A percentile compares a stretch with the other conserved stretches of the same genome.
These are phyloP conservation scores for Mellilla xanthometata DNA, from an alignment of 2,888 invertebrate species.

Conservation along the genomic window DNA sequence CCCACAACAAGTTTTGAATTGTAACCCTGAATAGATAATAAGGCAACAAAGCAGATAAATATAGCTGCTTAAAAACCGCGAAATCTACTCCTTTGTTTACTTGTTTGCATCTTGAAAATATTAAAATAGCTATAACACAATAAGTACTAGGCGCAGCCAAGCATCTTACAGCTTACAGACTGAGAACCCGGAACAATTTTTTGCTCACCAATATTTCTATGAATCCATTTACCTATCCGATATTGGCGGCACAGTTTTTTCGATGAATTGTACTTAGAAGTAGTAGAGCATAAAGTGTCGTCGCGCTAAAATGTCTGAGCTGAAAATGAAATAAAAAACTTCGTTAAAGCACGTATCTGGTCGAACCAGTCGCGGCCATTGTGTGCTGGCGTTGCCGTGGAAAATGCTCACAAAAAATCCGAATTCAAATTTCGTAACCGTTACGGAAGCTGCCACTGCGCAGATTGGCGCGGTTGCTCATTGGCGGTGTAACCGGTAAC, in stretches of 20 bases:
- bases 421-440: slow-evolving; percentile 54
- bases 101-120: no score
- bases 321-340: no score
- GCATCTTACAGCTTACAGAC: background rate
- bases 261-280: slow-evolving; percentile 23
- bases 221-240: slow-evolving; percentile 6
- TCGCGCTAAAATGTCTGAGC: slow-evolving; percentile 33
- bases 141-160: no score
- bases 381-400: slow-evolving; percentile 45
- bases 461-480: slow-evolving; percentile 6
- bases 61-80: no score
- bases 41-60: no score
- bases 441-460: slow-evolving; percentile 41
- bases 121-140: no score
- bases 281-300: slow-evolving; percentile 38
- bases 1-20: no score
- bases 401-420: slow-evolving; percentile 41
- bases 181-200: slow-evolving; percentile 8
- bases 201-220: slow-evolving; percentile 9
- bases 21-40: no score
- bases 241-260: slow-evolving; percentile 7
- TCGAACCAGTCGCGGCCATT: slow-evolving; percentile 36
- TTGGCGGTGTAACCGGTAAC: slow-evolving; percentile 15
- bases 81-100: no score
- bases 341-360: slow-evolving; percentile 36